These are phyloP conservation scores for Acanthisitta chloris DNA, from an alignment of 2,113 vertebrate species.

Conservation along the genomic window DNA sequence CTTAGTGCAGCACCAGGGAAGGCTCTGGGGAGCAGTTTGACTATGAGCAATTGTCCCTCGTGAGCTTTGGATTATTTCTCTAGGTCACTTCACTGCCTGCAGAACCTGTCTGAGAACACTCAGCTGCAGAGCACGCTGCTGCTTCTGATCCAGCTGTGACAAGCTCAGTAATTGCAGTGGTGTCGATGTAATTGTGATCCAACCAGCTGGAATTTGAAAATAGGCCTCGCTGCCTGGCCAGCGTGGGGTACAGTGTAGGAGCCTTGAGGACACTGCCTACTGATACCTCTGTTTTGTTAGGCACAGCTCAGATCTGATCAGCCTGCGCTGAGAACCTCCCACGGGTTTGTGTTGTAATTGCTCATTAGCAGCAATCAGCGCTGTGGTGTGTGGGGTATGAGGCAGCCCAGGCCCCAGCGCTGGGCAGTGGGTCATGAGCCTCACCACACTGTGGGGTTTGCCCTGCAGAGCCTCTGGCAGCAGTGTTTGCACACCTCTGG, in stretches of 20 bases:
- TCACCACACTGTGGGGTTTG: too few relatives aligned
- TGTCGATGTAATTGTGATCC: background rate
- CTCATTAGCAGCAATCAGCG: background rate
- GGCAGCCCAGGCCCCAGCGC: too few relatives aligned
- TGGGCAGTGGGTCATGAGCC: too few relatives aligned
- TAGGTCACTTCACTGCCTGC: background rate
- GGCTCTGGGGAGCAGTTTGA: background rate
- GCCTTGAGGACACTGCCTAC: too few relatives aligned
- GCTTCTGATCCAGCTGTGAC: background rate
- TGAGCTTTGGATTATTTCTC: background rate
- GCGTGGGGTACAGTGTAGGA: background rate
- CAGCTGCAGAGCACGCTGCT: background rate
- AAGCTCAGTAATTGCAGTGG: background rate
- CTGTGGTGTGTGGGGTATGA: too few relatives aligned
- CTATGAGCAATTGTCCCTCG: background rate
- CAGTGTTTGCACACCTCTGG: background rate
- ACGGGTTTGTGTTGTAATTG: background rate
- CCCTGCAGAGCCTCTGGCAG: accelerated
- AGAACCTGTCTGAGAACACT: background rate
- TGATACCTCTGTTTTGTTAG: background rate
- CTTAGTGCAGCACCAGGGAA: background rate
- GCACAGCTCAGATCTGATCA: background rate
- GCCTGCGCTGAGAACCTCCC: background rate
- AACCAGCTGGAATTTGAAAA: background rate
- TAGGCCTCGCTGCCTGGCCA: background rate